phyloP scores from a whole-genome alignment of 2,113 vertebrate genomes.

The Pogona vitticeps region DNA sequence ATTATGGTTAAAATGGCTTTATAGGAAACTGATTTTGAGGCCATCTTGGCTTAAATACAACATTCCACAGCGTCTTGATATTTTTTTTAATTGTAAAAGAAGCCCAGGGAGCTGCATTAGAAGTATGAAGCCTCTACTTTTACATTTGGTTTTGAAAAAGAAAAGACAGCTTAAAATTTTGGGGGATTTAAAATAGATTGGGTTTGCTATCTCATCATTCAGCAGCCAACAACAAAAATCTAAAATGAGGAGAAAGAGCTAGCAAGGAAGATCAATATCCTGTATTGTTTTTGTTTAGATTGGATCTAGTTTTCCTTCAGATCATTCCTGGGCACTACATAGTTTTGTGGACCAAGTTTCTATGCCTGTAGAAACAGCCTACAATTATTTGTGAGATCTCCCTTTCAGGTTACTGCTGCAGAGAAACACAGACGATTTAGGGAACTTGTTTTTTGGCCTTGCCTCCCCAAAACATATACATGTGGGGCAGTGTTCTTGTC shows the following conservation, averaged over 20 bases:
- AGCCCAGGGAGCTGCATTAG: neutral
- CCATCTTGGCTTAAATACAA: conserved; percentile 3
- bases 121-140: neutral
- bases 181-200: conserved; percentile 11
- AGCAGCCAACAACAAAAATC: neutral
- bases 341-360: neutral
- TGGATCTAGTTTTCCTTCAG: neutral
- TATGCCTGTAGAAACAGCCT: neutral
- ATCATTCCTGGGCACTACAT: neutral
- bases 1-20: conserved; percentile 38
- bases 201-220: neutral
- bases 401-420: neutral
- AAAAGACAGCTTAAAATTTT: neutral
- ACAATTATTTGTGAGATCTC: neutral
- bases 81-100: conserved; percentile 29
- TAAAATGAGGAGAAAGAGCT: neutral
- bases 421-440: neutral
- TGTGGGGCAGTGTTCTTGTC: no score
- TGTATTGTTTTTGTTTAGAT: neutral
- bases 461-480: no score
- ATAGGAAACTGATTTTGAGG: conserved; percentile 25
- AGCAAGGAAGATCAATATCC: neutral
- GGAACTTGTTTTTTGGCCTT: neutral
- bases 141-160: neutral
- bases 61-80: conserved; percentile 7